Evolutionary conservation across 2,797 vertebrate species (phyloP).

Genomic region (Echiichthys vipera): DNA sequence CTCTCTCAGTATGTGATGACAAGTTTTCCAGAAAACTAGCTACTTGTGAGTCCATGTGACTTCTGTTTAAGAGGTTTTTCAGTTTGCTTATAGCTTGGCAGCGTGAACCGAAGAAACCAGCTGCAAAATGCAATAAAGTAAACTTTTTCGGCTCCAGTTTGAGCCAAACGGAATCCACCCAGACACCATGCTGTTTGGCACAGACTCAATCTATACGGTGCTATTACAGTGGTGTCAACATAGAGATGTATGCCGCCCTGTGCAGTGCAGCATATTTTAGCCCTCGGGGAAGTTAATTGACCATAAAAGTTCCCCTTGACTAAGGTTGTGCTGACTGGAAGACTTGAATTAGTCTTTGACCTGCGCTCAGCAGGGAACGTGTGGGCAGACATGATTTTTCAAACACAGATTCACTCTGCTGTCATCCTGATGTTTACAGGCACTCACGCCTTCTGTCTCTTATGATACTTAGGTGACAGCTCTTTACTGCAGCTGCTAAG

Average conservation of each 20-base stretch:
- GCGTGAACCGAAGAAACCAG: slow-evolving; percentile 11
- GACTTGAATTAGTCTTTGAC: slow-evolving; percentile 31
- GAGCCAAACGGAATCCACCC: not conserved
- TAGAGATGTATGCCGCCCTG: slow-evolving; percentile 16
- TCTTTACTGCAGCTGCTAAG: not conserved
- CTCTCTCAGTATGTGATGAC: not conserved
- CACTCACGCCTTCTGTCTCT: slow-evolving; percentile 18
- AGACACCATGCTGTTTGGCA: not conserved
- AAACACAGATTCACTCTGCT: slow-evolving; percentile 38
- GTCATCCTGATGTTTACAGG: slow-evolving; percentile 28
- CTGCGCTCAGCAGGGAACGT: not conserved
- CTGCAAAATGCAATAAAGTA: slow-evolving; percentile 1
- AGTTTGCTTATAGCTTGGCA: slow-evolving; percentile 5
- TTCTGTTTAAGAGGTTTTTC: not conserved
- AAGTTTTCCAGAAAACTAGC: not conserved
- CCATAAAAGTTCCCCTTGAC: slow-evolving; percentile 50
- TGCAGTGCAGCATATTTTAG: slow-evolving; percentile 2
- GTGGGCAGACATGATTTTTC: slow-evolving; percentile 23
- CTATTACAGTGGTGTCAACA: not conserved
- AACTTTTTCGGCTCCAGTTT: slow-evolving; percentile 2
- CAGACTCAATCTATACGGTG: not conserved
- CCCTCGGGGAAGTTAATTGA: slow-evolving; percentile 32
- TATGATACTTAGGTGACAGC: not conserved
- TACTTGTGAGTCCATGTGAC: not conserved
- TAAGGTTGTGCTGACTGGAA: slow-evolving; percentile 35